phyloP scores from a whole-genome alignment of 2,888 invertebrate genomes.

The Phyllotreta striolata region DNA sequence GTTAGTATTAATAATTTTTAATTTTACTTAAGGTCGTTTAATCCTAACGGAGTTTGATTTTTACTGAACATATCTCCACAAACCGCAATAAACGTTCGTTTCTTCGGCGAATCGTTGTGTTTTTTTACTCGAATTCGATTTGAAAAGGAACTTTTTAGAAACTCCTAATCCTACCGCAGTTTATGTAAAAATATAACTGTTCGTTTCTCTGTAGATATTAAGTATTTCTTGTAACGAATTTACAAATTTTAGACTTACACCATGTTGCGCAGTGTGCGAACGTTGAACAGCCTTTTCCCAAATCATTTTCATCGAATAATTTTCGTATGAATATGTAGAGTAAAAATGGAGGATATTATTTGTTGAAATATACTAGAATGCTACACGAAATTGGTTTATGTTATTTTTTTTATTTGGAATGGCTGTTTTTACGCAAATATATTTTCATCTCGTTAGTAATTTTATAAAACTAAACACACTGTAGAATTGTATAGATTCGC shows the following conservation, averaged over 20 bases:
- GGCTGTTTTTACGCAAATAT: neutral
- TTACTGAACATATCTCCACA: conserved; percentile 53
- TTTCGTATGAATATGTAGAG: neutral
- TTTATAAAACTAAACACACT: conserved; percentile 33
- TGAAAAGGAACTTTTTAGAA: conserved; percentile 17
- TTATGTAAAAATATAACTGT: conserved; percentile 34
- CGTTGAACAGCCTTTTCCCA: conserved; percentile 10
- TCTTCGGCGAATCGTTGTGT: conserved; percentile 30
- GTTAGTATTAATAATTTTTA: conserved; percentile 12
- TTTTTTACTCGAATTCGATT: neutral
- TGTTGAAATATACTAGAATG: neutral
- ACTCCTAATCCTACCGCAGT: conserved; percentile 7
- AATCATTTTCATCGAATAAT: neutral
- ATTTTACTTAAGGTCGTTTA: conserved; percentile 24
- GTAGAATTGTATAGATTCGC: conserved; percentile 42
- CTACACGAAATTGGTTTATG: neutral
- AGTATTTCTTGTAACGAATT: conserved; percentile 59
- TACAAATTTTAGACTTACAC: conserved; percentile 49
- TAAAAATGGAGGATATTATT: conserved; percentile 2
- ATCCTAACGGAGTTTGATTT: conserved; percentile 11
- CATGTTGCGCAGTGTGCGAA: conserved; percentile 30
- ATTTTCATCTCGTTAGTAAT: conserved; percentile 14
- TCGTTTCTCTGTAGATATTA: conserved; percentile 51
- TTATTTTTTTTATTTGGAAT: conserved; percentile 10
- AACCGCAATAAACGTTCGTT: conserved; percentile 51